A percentile compares a stretch with the other conserved stretches of the same genome.
Conservation (phyloP, 2,113 vertebrate genomes). For the Sisor rabdophorus region DNA sequence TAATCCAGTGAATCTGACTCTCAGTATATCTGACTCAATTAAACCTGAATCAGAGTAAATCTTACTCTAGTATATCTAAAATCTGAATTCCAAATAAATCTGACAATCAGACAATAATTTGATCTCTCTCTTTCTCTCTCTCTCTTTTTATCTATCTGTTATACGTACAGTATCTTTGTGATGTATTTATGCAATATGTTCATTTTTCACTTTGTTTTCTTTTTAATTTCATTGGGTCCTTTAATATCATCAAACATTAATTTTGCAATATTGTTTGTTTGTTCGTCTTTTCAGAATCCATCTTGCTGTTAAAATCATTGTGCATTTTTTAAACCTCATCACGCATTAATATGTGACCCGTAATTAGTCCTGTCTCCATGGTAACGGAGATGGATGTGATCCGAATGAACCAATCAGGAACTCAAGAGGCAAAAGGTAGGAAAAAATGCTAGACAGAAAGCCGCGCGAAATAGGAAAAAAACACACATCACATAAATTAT, state of each 20-base stretch:
- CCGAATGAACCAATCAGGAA: conserved; percentile 40
- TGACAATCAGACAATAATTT: too few relatives aligned
- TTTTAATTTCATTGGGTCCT: not conserved
- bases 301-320: not conserved
- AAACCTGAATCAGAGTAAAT: too few relatives aligned
- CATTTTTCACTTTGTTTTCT: not conserved
- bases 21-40: too few relatives aligned
- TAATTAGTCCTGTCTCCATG: conserved; percentile 33
- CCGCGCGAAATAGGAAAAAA: not conserved
- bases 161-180: too few relatives aligned
- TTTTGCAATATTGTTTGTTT: not conserved
- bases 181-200: too few relatives aligned
- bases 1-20: too few relatives aligned
- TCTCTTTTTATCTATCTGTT: too few relatives aligned
- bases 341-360: conserved; percentile 26
- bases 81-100: too few relatives aligned
- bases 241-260: not conserved
- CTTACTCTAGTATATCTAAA: too few relatives aligned
- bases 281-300: not conserved
- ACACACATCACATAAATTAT: conserved; percentile 35
- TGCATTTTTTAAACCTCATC: conserved; percentile 31
- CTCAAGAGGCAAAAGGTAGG: conserved; percentile 27
- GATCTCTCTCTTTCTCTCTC: too few relatives aligned
- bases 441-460: conserved; percentile 35
- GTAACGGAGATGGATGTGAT: conserved; percentile 35